A percentile compares a stretch with the other conserved stretches of the same genome.
Evolutionary conservation across 2,113 vertebrate species (phyloP).

Genomic region (Corydoras maculifer): DNA sequence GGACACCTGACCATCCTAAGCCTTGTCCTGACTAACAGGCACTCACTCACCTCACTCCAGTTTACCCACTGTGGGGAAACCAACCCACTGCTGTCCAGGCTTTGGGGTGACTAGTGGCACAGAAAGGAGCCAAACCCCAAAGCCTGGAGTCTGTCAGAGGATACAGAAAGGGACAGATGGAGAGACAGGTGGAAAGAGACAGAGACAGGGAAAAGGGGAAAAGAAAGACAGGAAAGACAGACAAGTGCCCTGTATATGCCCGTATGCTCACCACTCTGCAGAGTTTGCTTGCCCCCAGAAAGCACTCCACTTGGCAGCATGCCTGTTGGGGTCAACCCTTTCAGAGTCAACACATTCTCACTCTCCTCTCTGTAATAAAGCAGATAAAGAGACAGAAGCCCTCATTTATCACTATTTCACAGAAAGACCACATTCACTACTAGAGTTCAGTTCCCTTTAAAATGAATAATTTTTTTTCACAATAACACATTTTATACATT

Average conservation of each 20-base stretch:
- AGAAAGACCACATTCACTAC: too few species aligned
- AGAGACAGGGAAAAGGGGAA: neutral
- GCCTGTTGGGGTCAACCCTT: slow-evolving; percentile 75
- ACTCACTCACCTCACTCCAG: slow-evolving; percentile 37
- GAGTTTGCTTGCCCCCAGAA: slow-evolving; percentile 72
- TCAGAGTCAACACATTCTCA: slow-evolving; percentile 76
- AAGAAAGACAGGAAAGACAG: too few species aligned
- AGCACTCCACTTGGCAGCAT: slow-evolving; percentile 77
- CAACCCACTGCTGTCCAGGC: slow-evolving; percentile 35
- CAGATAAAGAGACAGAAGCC: too few species aligned
- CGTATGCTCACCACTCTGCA: slow-evolving; percentile 69
- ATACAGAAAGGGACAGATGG: slow-evolving; percentile 35
- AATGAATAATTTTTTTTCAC: too few species aligned
- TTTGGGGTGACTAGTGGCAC: slow-evolving; percentile 31
- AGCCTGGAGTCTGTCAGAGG: slow-evolving; percentile 42
- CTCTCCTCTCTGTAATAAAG: slow-evolving; percentile 68
- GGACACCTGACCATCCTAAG: slow-evolving; percentile 7
- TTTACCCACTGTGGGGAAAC: slow-evolving; percentile 25
- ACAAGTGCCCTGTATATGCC: neutral
- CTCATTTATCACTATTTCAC: too few species aligned
- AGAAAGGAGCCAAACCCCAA: slow-evolving; percentile 27
- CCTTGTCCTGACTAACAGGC: slow-evolving; percentile 12
- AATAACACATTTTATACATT: too few species aligned
- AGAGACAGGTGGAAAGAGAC: slow-evolving; percentile 9
- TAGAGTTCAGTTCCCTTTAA: too few species aligned